A percentile compares a stretch with the other conserved stretches of the same genome.
phyloP scores from a whole-genome alignment of 1,140 invertebrate species.

The Drosophila ercepeae region DNA sequence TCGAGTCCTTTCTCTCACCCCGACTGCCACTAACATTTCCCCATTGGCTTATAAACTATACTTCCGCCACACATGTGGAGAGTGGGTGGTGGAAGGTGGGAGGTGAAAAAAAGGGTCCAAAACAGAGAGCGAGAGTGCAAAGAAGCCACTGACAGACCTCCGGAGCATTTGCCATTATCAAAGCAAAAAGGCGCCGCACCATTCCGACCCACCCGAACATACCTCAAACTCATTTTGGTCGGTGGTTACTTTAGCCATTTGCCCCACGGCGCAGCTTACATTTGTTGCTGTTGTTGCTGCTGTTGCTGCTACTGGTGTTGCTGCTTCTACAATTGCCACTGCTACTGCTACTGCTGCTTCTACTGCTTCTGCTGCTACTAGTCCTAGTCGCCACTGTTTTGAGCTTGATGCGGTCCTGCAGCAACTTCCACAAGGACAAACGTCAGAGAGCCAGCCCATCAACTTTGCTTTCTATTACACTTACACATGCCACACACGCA shows the following conservation, averaged over 20 bases:
- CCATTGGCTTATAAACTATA: conserved; percentile 59
- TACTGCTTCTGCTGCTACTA: conserved; percentile 8
- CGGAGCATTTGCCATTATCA: conserved; percentile 72
- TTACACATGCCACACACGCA: conserved; percentile 68
- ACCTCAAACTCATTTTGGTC: conserved; percentile 74
- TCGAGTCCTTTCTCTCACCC: conserved; percentile 1
- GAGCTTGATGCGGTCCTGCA: conserved; percentile 55
- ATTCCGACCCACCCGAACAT: conserved; percentile 9
- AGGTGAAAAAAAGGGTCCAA: not conserved
- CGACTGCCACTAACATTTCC: conserved; percentile 55
- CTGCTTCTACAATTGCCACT: conserved; percentile 7
- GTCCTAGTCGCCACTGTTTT: conserved; percentile 31
- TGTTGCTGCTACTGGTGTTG: conserved; percentile 24
- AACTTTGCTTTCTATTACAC: conserved; percentile 78
- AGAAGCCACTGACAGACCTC: conserved; percentile 61
- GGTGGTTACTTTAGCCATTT: conserved; percentile 77
- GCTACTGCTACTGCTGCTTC: conserved; percentile 27
- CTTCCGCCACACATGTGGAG: conserved; percentile 35
- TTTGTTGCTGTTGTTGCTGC: conserved; percentile 25
- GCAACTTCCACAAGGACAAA: conserved; percentile 51
- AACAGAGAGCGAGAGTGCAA: conserved; percentile 12
- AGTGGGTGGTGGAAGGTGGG: not conserved
- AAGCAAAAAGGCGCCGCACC: conserved; percentile 68
- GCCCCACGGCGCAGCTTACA: conserved; percentile 66
- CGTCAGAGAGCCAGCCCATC: conserved; percentile 60